Conservation (phyloP, 2,113 vertebrate genomes). For the Epinephelus fuscoguttatus region DNA sequence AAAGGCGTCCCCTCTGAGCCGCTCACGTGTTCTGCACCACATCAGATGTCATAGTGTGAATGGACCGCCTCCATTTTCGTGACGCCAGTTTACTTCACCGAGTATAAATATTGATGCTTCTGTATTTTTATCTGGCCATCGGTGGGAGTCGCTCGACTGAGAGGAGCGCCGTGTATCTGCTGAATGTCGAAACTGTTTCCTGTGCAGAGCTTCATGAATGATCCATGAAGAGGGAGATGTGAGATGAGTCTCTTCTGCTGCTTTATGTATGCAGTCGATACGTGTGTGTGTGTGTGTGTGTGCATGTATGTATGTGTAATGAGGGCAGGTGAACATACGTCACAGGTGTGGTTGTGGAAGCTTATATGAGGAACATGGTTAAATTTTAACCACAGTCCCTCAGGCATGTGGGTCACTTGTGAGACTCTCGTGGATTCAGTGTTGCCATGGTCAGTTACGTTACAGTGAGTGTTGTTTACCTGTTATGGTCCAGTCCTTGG, state of each 20-base stretch:
- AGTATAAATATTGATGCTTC: constrained; percentile 63
- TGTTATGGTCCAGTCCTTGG: background rate
- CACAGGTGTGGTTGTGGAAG: background rate
- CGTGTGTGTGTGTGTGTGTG: background rate
- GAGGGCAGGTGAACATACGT: constrained; percentile 8
- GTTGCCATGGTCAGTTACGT: background rate
- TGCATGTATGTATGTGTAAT: background rate
- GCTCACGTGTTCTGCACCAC: constrained; percentile 32
- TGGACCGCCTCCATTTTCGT: background rate
- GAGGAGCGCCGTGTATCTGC: background rate
- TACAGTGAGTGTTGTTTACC: background rate
- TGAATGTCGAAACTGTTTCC: constrained; percentile 15
- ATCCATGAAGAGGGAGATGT: constrained; percentile 54
- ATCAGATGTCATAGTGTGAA: background rate
- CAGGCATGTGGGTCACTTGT: background rate
- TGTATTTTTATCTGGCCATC: constrained; percentile 31
- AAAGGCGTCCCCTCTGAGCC: background rate
- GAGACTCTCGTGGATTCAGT: background rate
- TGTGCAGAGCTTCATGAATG: constrained; percentile 55
- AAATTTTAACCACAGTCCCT: constrained; percentile 1
- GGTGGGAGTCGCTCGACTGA: constrained; percentile 3
- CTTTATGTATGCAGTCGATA: too few relatives aligned
- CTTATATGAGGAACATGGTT: background rate
- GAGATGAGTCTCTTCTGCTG: background rate
- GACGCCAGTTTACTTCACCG: background rate